Percentiles rank a stretch among this genome's conserved stretches.
Conservation (phyloP, 2,113 vertebrate genomes). For the Coptodon bakossiorum region DNA sequence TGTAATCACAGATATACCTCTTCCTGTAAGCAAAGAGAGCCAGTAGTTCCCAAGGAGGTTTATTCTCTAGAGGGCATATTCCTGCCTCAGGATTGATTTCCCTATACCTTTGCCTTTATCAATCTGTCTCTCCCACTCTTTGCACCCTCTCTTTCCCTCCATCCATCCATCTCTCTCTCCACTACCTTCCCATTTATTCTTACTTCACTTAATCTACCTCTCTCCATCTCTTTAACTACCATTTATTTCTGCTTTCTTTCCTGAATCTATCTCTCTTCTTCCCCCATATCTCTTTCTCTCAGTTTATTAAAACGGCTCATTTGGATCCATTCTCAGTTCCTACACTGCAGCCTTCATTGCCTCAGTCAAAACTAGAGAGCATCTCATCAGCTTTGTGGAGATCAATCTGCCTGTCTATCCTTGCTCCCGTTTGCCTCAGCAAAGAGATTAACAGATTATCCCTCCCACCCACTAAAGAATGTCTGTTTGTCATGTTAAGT, state of each 20-base stretch:
- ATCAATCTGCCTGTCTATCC: conserved; percentile 19
- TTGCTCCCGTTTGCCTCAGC: not conserved
- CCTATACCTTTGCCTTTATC: conserved; percentile 34
- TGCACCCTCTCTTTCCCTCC: not conserved
- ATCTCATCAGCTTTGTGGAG: conserved; percentile 25
- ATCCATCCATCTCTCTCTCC: conserved; percentile 19
- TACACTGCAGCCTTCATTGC: not conserved
- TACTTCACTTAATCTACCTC: conserved; percentile 25
- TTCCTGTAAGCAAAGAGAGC: conserved; percentile 6
- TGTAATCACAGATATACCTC: not conserved
- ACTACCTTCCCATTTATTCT: conserved; percentile 18
- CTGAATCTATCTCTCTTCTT: not conserved
- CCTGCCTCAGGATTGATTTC: conserved; percentile 21
- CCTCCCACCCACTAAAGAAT: not conserved
- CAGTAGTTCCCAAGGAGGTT: not conserved
- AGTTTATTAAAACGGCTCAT: conserved; percentile 37
- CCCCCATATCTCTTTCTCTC: not conserved
- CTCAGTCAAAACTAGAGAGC: conserved; percentile 1
- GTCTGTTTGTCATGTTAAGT: conserved; percentile 35
- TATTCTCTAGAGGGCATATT: conserved; percentile 21
- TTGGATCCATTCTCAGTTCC: conserved; percentile 11
- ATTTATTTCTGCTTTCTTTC: conserved; percentile 34
- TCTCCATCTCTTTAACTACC: conserved; percentile 21
- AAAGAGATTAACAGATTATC: conserved; percentile 39
- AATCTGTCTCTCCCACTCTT: conserved; percentile 14